A percentile compares a stretch with the other conserved stretches of the same genome.
Conservation (phyloP, 2,888 invertebrate genomes). For the Carterocephalus palaemon region DNA sequence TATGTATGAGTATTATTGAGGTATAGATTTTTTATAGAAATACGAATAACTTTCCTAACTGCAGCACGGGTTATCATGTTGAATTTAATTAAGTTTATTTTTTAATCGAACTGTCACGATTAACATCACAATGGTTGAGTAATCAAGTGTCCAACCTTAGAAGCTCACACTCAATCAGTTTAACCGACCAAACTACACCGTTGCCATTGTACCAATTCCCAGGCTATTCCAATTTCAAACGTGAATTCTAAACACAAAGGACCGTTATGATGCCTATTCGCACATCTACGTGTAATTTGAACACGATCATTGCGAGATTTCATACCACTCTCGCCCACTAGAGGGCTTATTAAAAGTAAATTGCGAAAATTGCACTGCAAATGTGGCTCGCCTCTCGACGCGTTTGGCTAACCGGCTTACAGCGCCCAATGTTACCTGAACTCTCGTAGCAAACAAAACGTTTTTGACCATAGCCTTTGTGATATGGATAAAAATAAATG, state of each 20-base stretch:
- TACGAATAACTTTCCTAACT: no score
- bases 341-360: constrained; percentile 75
- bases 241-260: constrained; percentile 17
- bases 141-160: no score
- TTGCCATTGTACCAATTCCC: constrained; percentile 24
- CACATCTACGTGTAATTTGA: constrained; percentile 31
- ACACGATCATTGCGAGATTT: constrained; percentile 53
- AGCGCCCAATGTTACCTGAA: constrained; percentile 38
- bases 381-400: constrained; percentile 62
- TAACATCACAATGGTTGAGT: no score
- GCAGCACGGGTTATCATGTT: no score
- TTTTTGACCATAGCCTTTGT: constrained; percentile 34
- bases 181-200: constrained; percentile 7
- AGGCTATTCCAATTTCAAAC: constrained; percentile 18
- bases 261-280: constrained; percentile 34
- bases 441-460: constrained; percentile 31
- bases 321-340: constrained; percentile 56
- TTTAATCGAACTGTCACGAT: no score
- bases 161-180: not conserved
- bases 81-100: no score
- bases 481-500: constrained; percentile 33
- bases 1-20: no score
- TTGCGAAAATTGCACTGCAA: constrained; percentile 76
- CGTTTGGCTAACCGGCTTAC: constrained; percentile 65
- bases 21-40: no score